These are phyloP conservation scores for Eumacrocentrus americanus DNA, from an alignment of 2,888 invertebrate species.

Conservation along the genomic window DNA sequence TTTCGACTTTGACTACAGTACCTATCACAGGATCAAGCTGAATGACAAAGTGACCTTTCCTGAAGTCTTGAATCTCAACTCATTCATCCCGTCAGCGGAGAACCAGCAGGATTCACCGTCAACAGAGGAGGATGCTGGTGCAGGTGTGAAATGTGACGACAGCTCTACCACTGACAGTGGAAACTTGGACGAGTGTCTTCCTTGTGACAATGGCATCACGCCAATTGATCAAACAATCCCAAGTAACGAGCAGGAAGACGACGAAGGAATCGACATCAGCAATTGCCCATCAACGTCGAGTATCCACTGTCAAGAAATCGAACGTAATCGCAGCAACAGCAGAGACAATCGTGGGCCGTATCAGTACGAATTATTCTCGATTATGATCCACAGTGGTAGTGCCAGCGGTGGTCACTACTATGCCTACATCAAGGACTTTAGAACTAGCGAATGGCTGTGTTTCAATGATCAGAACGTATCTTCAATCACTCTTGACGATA, in stretches of 20 bases:
- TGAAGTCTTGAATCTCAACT: slow-evolving; percentile 78
- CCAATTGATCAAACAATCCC: slow-evolving; percentile 43
- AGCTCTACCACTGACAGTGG: slow-evolving; percentile 74
- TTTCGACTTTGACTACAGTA: slow-evolving; percentile 87
- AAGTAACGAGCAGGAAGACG: slow-evolving; percentile 66
- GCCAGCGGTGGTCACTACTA: slow-evolving; percentile 92
- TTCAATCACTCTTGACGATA: slow-evolving; percentile 79
- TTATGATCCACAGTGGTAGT: slow-evolving; percentile 91
- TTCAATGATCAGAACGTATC: slow-evolving; percentile 88
- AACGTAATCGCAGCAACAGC: slow-evolving; percentile 58
- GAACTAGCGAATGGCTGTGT: slow-evolving; percentile 79
- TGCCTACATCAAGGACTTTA: slow-evolving; percentile 85
- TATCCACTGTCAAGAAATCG: slow-evolving; percentile 63
- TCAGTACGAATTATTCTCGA: slow-evolving; percentile 85
- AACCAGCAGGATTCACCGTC: slow-evolving; percentile 55
- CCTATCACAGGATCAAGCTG: slow-evolving; percentile 83
- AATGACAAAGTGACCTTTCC: slow-evolving; percentile 89
- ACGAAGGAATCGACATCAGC: slow-evolving; percentile 72
- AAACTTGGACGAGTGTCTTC: slow-evolving; percentile 66
- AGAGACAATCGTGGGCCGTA: slow-evolving; percentile 69
- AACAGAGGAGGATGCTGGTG: slow-evolving; percentile 61
- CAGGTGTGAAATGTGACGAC: slow-evolving; percentile 67
- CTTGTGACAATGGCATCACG: slow-evolving; percentile 42
- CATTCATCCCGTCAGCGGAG: slow-evolving; percentile 65
- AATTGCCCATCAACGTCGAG: slow-evolving; percentile 58